phyloP scores from a whole-genome alignment of 2,888 invertebrate species.

The Antheraea yamamai region DNA sequence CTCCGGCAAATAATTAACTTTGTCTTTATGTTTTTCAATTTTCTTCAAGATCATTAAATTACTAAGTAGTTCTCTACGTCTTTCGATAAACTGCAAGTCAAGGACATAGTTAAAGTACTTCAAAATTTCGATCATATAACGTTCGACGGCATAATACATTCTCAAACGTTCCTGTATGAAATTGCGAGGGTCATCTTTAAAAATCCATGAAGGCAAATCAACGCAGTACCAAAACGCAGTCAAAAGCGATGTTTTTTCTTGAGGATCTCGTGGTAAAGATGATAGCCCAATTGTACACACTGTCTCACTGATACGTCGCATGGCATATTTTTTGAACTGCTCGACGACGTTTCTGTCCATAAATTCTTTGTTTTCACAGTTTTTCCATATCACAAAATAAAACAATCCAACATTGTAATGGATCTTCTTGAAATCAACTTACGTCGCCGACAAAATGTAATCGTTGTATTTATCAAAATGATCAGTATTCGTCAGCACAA shows the following conservation, averaged over 20 bases:
- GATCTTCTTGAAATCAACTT: too few relatives aligned
- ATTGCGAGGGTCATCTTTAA: conserved; percentile 14
- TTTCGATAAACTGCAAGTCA: conserved; percentile 37
- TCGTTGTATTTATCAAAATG: conserved; percentile 56
- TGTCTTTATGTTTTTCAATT: conserved; percentile 35
- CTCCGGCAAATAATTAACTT: conserved; percentile 38
- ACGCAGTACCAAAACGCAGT: conserved; percentile 53
- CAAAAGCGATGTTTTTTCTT: conserved; percentile 35
- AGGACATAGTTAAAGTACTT: conserved; percentile 18
- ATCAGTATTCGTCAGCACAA: conserved; percentile 45
- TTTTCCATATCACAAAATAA: background rate
- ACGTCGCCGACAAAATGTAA: conserved; percentile 27
- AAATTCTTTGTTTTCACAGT: conserved; percentile 47
- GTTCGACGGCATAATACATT: background rate
- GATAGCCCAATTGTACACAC: conserved; percentile 47
- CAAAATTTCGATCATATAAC: too few relatives aligned
- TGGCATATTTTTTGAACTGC: conserved; percentile 44
- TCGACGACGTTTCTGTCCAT: conserved; percentile 52
- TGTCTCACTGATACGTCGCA: conserved; percentile 44
- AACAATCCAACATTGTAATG: too few relatives aligned
- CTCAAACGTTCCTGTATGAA: background rate
- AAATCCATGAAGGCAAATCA: conserved; percentile 45
- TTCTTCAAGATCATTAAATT: conserved; percentile 42
- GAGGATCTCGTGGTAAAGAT: conserved; percentile 49
- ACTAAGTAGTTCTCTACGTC: conserved; percentile 40